A percentile compares a stretch with the other conserved stretches of the same genome.
phyloP scores from a whole-genome alignment of 2,113 vertebrate species.

The Excalfactoria chinensis region DNA sequence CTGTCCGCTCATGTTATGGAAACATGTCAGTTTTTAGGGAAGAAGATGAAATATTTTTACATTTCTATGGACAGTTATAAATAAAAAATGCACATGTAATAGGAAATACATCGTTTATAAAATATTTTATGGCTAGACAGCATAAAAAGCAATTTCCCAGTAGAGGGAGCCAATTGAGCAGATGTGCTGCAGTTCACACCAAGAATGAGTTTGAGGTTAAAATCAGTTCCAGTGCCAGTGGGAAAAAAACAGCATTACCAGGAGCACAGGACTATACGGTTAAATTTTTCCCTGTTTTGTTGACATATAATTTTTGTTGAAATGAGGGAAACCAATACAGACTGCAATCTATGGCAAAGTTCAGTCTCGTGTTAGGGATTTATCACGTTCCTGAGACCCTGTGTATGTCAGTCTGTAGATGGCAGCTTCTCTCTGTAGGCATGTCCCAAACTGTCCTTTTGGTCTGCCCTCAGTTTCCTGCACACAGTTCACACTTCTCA shows the following conservation, averaged over 20 bases:
- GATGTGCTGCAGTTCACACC: accelerated
- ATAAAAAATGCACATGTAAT: background rate
- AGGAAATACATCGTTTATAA: background rate
- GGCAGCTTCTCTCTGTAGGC: background rate
- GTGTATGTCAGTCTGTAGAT: background rate
- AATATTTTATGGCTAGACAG: background rate
- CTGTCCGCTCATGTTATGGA: background rate
- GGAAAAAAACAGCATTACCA: background rate
- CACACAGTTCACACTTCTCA: too few species aligned
- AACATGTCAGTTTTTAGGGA: background rate
- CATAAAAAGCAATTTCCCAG: background rate
- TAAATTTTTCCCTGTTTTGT: background rate
- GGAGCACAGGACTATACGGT: background rate
- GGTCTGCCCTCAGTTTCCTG: background rate
- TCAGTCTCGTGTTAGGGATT: background rate
- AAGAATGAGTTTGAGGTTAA: background rate
- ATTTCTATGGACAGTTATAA: background rate
- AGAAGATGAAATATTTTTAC: background rate
- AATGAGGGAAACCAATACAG: background rate
- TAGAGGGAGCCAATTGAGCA: slow-evolving; percentile 28
- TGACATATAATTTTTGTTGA: background rate
- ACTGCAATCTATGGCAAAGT: background rate
- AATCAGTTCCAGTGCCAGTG: background rate
- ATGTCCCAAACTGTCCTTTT: background rate
- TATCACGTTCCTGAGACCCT: background rate